Conservation (phyloP, 2,113 vertebrate species). For the Equus przewalskii region DNA sequence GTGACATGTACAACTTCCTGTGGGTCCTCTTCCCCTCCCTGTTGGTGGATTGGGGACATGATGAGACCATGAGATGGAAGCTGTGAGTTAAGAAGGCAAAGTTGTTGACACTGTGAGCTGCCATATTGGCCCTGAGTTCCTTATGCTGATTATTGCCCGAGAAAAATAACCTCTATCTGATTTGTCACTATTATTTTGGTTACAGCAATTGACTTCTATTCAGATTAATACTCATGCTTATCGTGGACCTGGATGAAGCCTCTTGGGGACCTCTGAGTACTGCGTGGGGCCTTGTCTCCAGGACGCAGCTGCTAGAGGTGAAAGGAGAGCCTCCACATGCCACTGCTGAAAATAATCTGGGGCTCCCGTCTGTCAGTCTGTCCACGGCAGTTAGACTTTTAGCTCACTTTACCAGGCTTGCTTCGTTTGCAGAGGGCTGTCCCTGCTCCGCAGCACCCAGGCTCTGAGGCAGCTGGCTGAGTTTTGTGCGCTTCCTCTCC, state of each 20-base stretch:
- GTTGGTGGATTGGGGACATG: background rate
- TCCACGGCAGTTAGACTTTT: background rate
- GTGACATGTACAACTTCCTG: background rate
- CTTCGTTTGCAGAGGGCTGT: background rate
- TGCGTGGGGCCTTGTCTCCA: background rate
- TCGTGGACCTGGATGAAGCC: background rate
- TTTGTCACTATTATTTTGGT: slow-evolving; percentile 1
- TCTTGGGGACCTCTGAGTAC: background rate
- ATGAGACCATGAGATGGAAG: background rate
- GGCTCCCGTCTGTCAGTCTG: background rate
- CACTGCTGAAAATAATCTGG: background rate
- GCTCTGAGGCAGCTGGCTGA: background rate
- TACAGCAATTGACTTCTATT: background rate
- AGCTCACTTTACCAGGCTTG: background rate
- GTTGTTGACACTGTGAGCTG: background rate
- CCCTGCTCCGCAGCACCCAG: background rate
- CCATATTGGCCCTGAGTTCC: background rate
- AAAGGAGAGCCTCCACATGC: background rate
- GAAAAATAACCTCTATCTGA: slow-evolving; percentile 7
- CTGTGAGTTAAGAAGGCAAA: background rate
- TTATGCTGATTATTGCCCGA: background rate
- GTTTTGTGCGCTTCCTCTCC: background rate
- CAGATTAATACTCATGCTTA: background rate
- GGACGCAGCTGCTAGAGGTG: background rate
- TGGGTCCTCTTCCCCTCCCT: background rate